A percentile compares a stretch with the other conserved stretches of the same genome.
Conservation (phyloP, 2,113 vertebrate genomes). For the Forbesichthys papilliferus region DNA sequence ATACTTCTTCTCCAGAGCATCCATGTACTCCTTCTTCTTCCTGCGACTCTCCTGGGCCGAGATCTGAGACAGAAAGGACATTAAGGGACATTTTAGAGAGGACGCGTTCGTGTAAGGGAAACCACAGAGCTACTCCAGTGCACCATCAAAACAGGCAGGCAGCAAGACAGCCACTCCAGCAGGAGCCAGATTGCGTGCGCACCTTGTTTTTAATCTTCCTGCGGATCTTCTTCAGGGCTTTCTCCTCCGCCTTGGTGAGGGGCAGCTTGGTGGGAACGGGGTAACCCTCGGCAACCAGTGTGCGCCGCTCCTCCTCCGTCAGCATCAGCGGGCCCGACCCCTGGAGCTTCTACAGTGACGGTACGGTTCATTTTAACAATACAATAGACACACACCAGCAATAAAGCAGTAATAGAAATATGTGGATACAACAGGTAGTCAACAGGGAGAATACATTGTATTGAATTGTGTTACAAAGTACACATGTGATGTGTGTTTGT, state of each 20-base stretch:
- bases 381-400: too few relatives aligned
- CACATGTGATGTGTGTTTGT: too few relatives aligned
- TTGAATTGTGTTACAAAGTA: too few relatives aligned
- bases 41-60: slow-evolving; percentile 98
- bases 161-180: neutral
- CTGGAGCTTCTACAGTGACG: slow-evolving; percentile 83
- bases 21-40: slow-evolving; percentile 99
- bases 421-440: too few relatives aligned
- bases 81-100: neutral
- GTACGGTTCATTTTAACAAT: too few relatives aligned
- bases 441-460: too few relatives aligned
- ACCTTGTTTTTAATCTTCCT: slow-evolving; percentile 98
- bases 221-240: slow-evolving; percentile 97
- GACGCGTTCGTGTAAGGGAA: neutral
- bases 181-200: too few relatives aligned
- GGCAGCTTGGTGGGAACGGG: slow-evolving; percentile 95
- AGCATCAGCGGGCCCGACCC: slow-evolving; percentile 90
- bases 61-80: slow-evolving; percentile 76
- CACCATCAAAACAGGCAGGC: neutral
- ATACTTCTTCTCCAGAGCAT: slow-evolving; percentile 97
- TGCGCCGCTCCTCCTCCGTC: slow-evolving; percentile 96
- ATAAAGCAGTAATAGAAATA: too few relatives aligned
- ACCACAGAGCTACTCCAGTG: too few relatives aligned
- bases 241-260: slow-evolving; percentile 95
- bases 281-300: slow-evolving; percentile 94